These are phyloP conservation scores for Takifugu rubripes DNA, from an alignment of 2,797 vertebrate species.

Conservation along the genomic window DNA sequence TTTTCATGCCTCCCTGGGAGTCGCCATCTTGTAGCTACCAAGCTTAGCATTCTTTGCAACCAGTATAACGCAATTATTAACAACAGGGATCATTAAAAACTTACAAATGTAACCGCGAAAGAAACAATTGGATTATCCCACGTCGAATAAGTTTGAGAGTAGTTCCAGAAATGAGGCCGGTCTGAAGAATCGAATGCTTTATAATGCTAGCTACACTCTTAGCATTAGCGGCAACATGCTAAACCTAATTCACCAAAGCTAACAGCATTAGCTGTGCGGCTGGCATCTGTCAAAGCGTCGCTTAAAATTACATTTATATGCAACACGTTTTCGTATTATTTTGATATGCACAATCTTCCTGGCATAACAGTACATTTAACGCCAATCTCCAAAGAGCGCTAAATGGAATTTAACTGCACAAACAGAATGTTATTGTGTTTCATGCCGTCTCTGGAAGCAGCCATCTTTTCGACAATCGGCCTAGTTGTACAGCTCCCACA, in stretches of 20 bases:
- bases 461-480: conserved; percentile 82
- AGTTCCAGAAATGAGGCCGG: too few species aligned
- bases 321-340: conserved; percentile 11
- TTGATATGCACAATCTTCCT: conserved; percentile 48
- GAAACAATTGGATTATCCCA: rapidly evolving
- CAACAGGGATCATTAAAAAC: not conserved
- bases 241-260: conserved; percentile 53
- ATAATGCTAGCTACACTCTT: conserved; percentile 33
- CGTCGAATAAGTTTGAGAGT: not conserved
- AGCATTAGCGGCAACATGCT: conserved; percentile 51
- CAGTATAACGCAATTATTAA: conserved; percentile 17
- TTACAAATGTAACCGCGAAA: rapidly evolving
- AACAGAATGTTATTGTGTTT: conserved; percentile 69
- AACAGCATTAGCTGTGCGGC: conserved; percentile 50
- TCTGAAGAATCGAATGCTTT: not conserved
- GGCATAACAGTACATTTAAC: conserved; percentile 23
- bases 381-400: conserved; percentile 14
- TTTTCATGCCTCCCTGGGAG: conserved; percentile 80
- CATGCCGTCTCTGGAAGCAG: conserved; percentile 81
- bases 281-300: conserved; percentile 65
- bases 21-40: conserved; percentile 79
- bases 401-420: conserved; percentile 34
- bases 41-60: conserved; percentile 48
- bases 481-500: conserved; percentile 74
- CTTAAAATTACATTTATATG: conserved; percentile 57